Percentiles rank a stretch among this genome's conserved stretches.
Conservation (phyloP, 2,888 invertebrate genomes). For the Eupithecia insigniata region DNA sequence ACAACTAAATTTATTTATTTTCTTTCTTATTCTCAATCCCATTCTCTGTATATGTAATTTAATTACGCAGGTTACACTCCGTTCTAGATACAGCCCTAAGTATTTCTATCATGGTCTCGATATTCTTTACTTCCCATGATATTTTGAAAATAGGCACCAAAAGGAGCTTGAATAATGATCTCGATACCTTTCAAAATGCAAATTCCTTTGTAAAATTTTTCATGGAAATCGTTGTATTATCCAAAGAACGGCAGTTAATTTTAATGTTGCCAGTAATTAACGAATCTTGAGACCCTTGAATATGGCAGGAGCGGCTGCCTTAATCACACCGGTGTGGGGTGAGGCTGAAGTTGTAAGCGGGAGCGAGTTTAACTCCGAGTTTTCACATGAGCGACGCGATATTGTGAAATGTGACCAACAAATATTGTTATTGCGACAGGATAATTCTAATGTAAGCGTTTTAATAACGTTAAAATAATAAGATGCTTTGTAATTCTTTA, state of each 20-base stretch:
- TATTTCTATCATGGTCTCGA: neutral
- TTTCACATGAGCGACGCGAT: neutral
- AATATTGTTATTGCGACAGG: neutral
- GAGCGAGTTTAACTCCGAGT: neutral
- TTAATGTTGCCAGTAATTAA: conserved; percentile 79
- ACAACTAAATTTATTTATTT: too few relatives aligned
- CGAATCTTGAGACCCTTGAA: conserved; percentile 77
- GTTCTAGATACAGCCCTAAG: neutral
- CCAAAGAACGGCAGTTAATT: conserved; percentile 74
- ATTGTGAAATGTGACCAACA: neutral
- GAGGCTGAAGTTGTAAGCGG: conserved; percentile 43
- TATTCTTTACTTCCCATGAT: neutral
- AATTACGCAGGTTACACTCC: neutral
- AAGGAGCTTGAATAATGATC: conserved; percentile 9
- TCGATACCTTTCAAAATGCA: conserved; percentile 13
- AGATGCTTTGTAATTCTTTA: too few relatives aligned
- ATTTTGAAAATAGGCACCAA: neutral
- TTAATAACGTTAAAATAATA: neutral
- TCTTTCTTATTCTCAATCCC: too few relatives aligned
- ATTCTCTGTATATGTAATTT: too few relatives aligned
- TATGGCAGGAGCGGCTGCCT: conserved; percentile 66
- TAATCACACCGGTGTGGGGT: conserved; percentile 58
- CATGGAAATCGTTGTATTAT: conserved; percentile 60
- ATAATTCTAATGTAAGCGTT: neutral
- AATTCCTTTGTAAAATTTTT: conserved; percentile 35